Evolutionary conservation across 2,797 vertebrate species (phyloP).

Genomic region (Pelodytes ibericus): DNA sequence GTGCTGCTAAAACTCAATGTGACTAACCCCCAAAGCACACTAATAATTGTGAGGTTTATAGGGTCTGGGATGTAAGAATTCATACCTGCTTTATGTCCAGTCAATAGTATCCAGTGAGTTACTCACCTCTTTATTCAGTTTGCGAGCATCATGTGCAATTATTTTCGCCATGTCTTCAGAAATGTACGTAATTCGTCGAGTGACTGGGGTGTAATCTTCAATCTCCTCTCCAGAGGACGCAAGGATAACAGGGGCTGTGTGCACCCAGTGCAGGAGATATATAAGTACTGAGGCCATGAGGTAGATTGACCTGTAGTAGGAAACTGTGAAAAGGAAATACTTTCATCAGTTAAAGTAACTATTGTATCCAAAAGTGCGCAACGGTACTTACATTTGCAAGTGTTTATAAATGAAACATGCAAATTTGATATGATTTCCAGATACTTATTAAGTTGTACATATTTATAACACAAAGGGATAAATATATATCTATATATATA

Average conservation of each 20-base stretch:
- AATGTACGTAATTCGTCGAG: neutral
- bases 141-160: slow-evolving; percentile 46
- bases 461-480: neutral
- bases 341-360: neutral
- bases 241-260: slow-evolving; percentile 55
- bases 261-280: slow-evolving; percentile 2
- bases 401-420: too few relatives aligned
- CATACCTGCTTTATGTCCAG: neutral
- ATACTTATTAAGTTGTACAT: too few relatives aligned
- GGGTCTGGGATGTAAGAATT: too few relatives aligned
- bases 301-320: neutral
- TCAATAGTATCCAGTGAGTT: neutral
- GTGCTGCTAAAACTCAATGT: too few relatives aligned
- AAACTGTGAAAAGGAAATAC: neutral
- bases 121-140: slow-evolving; percentile 68
- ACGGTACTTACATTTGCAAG: too few relatives aligned
- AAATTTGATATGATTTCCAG: too few relatives aligned
- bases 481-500: too few relatives aligned
- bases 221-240: slow-evolving; percentile 54
- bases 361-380: too few relatives aligned
- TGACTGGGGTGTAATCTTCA: slow-evolving; percentile 15
- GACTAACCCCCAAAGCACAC: too few relatives aligned
- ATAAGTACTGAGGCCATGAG: neutral
- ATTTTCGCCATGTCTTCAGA: slow-evolving; percentile 44
- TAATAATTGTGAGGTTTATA: too few relatives aligned